phyloP scores from a whole-genome alignment of 1,140 invertebrate genomes.

The Drosophila lacteicornis region DNA sequence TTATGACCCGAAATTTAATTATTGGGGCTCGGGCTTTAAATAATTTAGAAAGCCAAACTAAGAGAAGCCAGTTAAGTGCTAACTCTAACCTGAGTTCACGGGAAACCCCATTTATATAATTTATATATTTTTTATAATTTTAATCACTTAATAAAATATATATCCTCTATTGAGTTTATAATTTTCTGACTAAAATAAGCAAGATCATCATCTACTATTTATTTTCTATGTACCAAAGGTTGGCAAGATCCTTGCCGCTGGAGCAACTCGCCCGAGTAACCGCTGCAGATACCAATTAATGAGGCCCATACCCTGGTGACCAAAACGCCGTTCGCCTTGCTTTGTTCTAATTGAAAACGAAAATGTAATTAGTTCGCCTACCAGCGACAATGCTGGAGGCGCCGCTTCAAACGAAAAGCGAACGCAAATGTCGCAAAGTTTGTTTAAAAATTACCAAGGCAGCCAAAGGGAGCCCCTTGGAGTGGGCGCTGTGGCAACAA shows the following conservation, averaged over 20 bases:
- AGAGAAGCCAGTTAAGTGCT: too few species aligned
- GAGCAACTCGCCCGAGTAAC: too few species aligned
- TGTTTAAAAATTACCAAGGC: constrained; percentile 73
- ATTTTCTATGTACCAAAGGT: too few species aligned
- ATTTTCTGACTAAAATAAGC: too few species aligned
- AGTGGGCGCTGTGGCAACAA: constrained; percentile 49
- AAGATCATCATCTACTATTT: too few species aligned
- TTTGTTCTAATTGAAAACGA: constrained; percentile 74
- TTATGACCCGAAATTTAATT: constrained; percentile 23
- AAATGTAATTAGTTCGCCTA: constrained; percentile 71
- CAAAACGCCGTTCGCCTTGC: constrained; percentile 36
- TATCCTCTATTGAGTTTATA: too few species aligned
- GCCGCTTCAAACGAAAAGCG: constrained; percentile 64
- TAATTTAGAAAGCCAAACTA: too few species aligned
- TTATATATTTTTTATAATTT: too few species aligned
- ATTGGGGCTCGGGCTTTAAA: not conserved
- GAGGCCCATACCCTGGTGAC: constrained; percentile 2
- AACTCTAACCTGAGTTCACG: too few species aligned
- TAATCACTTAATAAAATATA: too few species aligned
- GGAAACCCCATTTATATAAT: too few species aligned
- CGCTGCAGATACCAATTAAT: not conserved
- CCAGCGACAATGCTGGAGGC: constrained; percentile 53
- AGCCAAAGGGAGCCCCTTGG: constrained; percentile 13
- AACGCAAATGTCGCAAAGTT: constrained; percentile 68
- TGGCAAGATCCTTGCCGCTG: too few species aligned